Base-by-base conservation (phyloP, 37 sponge, comb jelly and placozoan genomes). In the Oopsacas minuta region DNA sequence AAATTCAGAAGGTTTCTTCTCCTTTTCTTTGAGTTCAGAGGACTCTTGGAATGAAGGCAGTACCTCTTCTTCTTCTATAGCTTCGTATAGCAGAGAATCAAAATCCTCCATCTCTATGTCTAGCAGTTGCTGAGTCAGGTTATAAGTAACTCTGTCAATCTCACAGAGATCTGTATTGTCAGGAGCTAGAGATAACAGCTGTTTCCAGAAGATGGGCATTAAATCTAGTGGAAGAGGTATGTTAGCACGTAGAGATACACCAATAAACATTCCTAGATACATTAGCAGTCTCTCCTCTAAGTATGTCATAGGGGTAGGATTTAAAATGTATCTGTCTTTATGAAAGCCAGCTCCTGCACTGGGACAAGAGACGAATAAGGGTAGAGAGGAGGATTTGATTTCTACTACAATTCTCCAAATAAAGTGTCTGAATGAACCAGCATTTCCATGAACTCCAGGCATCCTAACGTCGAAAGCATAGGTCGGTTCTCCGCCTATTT, bases 391-490 rank as follows among this genome's bases (percentile, higher is more conserved):
- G n/a, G 92, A 91, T 85, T 93, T 93, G 23, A 97, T 83, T 83
- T 97, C 98, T 30, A 88, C 87, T 34, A 94, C 92, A 3, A 92
- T 93, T 52, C 91, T 90, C 93, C 98, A 92, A 38, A 97, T 82
- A 82, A 94, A 97, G 85, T 97, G 95, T 17, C 98, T 75, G 87
- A 97, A 97, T 23, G 95, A 94, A 17, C 98, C 98, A 87, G 90
- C 98, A 34, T 61, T 61, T 10, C 75, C 75, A 17, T 89, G 91
- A 15, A 97, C 98, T 28, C 98, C 98, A 8, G 94, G 42, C 82
- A 93, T 84, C 83, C 91, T 92, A 37, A 97, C 98, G 84, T 94
- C 92, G 90, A 97, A 97, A 89, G 95, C 91, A 52, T 91, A 97
- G 34, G 93, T 94, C 10, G 98, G 98, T 84, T 97, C 98, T 23